Evolutionary conservation across 2,113 vertebrate genomes (phyloP), one percentile per base, ranked within the genome.

Genomic region (Monopterus albus): DNA sequence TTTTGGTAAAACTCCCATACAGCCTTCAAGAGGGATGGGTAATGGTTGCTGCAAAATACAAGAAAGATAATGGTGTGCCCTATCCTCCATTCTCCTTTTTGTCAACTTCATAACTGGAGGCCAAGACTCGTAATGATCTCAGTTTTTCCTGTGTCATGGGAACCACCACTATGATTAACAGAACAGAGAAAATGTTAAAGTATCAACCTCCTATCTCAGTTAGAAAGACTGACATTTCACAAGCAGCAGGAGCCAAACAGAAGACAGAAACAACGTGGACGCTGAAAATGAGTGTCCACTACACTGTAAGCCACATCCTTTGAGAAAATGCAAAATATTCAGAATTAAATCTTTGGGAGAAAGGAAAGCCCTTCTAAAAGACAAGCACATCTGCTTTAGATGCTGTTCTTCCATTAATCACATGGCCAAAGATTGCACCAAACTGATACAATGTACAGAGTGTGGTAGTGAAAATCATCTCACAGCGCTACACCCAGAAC

Each of bases 381-480:
- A 61, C 11, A 61, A 61, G 13, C 5, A 61, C 26, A 33, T 61
- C 1, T 61, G 58, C 26, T 61, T 61, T 14, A 61, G 15, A 8
- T 61, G 28, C 6, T n/a, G n/a, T n/a, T n/a, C n/a, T n/a, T n/a
- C n/a, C n/a, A n/a, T n/a, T n/a, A n/a, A n/a, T n/a, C n/a, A n/a
- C n/a, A n/a, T n/a, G n/a, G n/a, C n/a, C n/a, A n/a, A n/a, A n/a
- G n/a, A n/a, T n/a, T 47, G 42, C 14, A 11, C 18, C 28, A 12
- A n/a, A 2, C 10, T 17, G n/a, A 11, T 33, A 23, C 8, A 20
- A 23, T 62, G 59, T 13, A 36, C 4, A 25, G 2, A 47, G 21
- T 68, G 65, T 36, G 29, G 21, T 3, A 68, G 52, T 38, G 31
- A 68, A 46, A 57, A 17, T 26, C 42, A 29, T 7, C 26, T 1